Base-by-base conservation (phyloP, 1,140 invertebrate genomes). In the Eriocheir sinensis region DNA sequence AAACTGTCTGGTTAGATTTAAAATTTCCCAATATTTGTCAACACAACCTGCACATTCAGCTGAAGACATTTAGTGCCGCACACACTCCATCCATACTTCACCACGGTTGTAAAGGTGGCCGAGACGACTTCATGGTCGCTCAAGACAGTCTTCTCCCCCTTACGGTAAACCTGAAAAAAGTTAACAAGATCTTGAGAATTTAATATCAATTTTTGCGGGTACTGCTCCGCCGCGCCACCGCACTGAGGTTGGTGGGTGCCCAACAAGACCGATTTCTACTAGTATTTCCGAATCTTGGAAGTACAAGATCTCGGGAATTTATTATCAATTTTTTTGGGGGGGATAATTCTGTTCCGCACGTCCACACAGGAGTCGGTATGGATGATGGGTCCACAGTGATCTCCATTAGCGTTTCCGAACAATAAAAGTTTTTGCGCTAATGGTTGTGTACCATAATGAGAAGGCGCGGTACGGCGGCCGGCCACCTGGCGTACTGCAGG, bases 151-250 rank as follows among this genome's bases (percentile, higher is more conserved):
- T 72, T 72, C 60, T n/a, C 12, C 60, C 60, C n/a, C n/a, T n/a
- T 72, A 72, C 60, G 60, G 60, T 6, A 8, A n/a, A n/a, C 8
- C 21, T 2, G 48, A 53, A 72, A 72, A 72, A 72, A 72, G 60
- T 72, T 72, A 72, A 72, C 60, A 72, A 72, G 60, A 72, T 72
- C 60, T 72, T 72, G 60, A n/a, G 60, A 72, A 72, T 72, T 72
- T 72, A n/a, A n/a, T 72, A n/a, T 6, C 60, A 72, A n/a, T 72
- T 72, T 60, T 72, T 72, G 60, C 27, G 60, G 60, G 60, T 72
- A 72, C 27, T 72, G 27, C 17, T 72, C 60, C 27, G n/a, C 27
- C 4, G 6, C 6, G 27, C 21, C 21, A 72, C 21, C n/a, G n/a
- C n/a, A n/a, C n/a, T n/a, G 27, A 8, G 60, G 60, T 4, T 72